These are phyloP conservation scores for Mercenaria mercenaria DNA, from an alignment of 1,140 invertebrate genomes.

Conservation along the genomic window DNA sequence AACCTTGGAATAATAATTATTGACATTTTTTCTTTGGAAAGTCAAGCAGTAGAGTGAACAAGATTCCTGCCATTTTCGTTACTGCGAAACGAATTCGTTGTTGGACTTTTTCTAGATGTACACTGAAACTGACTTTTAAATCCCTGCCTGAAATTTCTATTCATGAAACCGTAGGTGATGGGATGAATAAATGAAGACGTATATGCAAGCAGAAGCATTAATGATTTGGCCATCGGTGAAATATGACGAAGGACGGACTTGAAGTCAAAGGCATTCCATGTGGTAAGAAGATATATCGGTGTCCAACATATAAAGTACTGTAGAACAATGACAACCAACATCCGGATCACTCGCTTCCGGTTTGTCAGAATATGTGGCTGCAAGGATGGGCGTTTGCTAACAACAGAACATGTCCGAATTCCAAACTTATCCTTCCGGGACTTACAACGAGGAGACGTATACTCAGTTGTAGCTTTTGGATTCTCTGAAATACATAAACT, in stretches of 20 bases:
- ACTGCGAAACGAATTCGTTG: neutral
- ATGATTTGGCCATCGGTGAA: conserved; percentile 87
- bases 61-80: neutral
- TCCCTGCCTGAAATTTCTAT: conserved; percentile 93
- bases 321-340: conserved; percentile 96
- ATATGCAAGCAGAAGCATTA: conserved; percentile 94
- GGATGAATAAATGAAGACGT: conserved; percentile 96
- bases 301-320: conserved; percentile 98
- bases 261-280: conserved; percentile 91
- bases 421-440: neutral
- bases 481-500: too few species aligned
- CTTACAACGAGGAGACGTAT: too few species aligned
- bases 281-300: conserved; percentile 94
- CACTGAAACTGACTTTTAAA: conserved; percentile 86
- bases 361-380: conserved; percentile 88
- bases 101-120: neutral
- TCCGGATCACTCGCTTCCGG: conserved; percentile 94
- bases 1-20: too few species aligned
- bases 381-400: neutral
- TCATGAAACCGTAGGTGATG: conserved; percentile 98
- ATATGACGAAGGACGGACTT: conserved; percentile 87
- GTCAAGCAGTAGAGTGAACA: neutral
- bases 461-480: too few species aligned
- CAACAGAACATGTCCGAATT: neutral
- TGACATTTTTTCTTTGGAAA: too few species aligned